Conservation (phyloP, 2,888 invertebrate species). For the Subacronicta megacephala region DNA sequence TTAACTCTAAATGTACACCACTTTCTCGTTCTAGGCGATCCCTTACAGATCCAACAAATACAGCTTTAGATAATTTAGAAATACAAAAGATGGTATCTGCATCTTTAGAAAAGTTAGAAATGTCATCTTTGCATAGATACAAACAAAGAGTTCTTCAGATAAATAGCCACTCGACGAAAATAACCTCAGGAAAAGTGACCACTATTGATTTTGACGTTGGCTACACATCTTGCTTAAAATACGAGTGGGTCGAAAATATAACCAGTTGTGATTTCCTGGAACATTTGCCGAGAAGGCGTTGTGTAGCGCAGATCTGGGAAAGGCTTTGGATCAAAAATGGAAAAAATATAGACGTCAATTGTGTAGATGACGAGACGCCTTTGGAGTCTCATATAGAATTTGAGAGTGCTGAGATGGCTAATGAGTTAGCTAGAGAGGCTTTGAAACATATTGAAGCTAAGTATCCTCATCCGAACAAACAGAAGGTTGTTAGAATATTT, state of each 20-base stretch:
- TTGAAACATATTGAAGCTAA: slow-evolving; percentile 83
- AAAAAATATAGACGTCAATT: slow-evolving; percentile 74
- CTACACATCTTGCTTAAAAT: slow-evolving; percentile 81
- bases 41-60: slow-evolving; percentile 57
- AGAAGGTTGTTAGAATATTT: slow-evolving; percentile 79
- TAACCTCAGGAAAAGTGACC: slow-evolving; percentile 75
- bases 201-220: slow-evolving; percentile 82
- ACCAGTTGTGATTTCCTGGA: slow-evolving; percentile 76
- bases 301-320: slow-evolving; percentile 75
- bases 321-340: slow-evolving; percentile 77
- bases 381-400: slow-evolving; percentile 75
- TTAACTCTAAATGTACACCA: slow-evolving; percentile 61
- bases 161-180: slow-evolving; percentile 74
- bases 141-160: slow-evolving; percentile 77
- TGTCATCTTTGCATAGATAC: slow-evolving; percentile 73
- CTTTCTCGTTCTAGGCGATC: slow-evolving; percentile 64
- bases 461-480: slow-evolving; percentile 79
- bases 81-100: slow-evolving; percentile 72
- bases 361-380: slow-evolving; percentile 77
- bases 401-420: slow-evolving; percentile 73
- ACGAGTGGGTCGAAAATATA: slow-evolving; percentile 77
- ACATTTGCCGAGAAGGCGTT: slow-evolving; percentile 79
- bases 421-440: slow-evolving; percentile 73
- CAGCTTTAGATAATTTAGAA: slow-evolving; percentile 64
- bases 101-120: slow-evolving; percentile 78